Conservation (phyloP, 2,888 invertebrate genomes). For the Drosophila neonasuta region DNA sequence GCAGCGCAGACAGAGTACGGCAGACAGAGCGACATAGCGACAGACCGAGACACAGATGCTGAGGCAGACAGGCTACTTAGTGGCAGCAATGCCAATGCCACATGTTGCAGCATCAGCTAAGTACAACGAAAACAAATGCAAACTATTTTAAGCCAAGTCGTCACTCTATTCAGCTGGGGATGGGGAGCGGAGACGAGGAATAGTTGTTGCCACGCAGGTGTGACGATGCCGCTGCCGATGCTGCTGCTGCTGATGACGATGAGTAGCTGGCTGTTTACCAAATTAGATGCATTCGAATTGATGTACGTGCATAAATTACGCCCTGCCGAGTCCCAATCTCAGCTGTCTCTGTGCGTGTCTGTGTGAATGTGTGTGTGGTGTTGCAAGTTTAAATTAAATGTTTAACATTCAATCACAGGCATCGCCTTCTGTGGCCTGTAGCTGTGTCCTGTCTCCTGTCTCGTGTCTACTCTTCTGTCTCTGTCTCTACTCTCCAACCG, state of each 20-base stretch:
- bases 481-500: slow-evolving; percentile 21
- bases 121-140: slow-evolving; percentile 70
- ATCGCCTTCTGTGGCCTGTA: slow-evolving; percentile 46
- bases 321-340: slow-evolving; percentile 42
- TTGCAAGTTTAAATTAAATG: slow-evolving; percentile 75
- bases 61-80: slow-evolving; percentile 74
- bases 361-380: slow-evolving; percentile 21
- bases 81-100: slow-evolving; percentile 73
- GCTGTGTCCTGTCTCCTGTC: slow-evolving; percentile 17
- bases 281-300: slow-evolving; percentile 77
- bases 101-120: slow-evolving; percentile 64
- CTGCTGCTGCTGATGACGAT: slow-evolving; percentile 2
- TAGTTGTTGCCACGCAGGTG: slow-evolving; percentile 58
- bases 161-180: neutral
- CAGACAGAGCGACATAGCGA: neutral
- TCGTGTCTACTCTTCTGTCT: slow-evolving; percentile 16
- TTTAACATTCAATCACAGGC: slow-evolving; percentile 73
- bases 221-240: slow-evolving; percentile 49
- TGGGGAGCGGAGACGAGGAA: neutral
- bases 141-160: slow-evolving; percentile 71
- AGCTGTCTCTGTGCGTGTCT: slow-evolving; percentile 3
- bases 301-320: slow-evolving; percentile 76
- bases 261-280: slow-evolving; percentile 66
- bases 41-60: slow-evolving; percentile 45
- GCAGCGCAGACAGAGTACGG: slow-evolving; percentile 7